Evolutionary conservation across 2,797 vertebrate species (phyloP).

Genomic region (Sebastolobus alascanus): DNA sequence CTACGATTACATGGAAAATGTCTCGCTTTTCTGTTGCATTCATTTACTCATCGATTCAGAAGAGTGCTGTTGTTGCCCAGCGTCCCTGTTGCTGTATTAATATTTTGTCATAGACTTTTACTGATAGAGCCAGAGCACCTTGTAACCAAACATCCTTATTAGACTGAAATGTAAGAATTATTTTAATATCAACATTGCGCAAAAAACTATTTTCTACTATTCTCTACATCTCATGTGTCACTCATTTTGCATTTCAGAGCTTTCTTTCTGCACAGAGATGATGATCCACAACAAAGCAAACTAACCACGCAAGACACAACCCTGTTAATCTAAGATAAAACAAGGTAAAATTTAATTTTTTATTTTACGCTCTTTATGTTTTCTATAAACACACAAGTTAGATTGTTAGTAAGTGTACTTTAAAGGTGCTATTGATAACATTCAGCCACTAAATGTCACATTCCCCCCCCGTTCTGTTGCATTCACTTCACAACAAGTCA

Average conservation of each 20-base stretch:
- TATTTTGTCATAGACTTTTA: constrained; percentile 3
- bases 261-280: background rate
- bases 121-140: background rate
- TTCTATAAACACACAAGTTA: no score
- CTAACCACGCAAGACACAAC: background rate
- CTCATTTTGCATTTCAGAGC: background rate
- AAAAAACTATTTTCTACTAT: background rate
- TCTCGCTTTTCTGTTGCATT: background rate
- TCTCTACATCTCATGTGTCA: background rate
- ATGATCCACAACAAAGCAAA: background rate
- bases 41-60: constrained; percentile 4
- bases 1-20: background rate
- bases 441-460: no score
- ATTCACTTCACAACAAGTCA: no score
- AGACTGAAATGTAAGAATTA: background rate
- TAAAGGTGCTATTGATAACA: no score
- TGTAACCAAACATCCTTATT: background rate
- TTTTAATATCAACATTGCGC: background rate
- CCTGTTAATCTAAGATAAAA: background rate
- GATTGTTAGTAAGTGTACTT: no score
- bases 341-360: background rate
- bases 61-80: background rate
- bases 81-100: background rate
- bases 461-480: no score
- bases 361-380: no score